Percentiles rank a stretch among this genome's conserved stretches.
These are phyloP conservation scores for Hypomecis punctinalis DNA, from an alignment of 2,888 invertebrate species.

Conservation along the genomic window DNA sequence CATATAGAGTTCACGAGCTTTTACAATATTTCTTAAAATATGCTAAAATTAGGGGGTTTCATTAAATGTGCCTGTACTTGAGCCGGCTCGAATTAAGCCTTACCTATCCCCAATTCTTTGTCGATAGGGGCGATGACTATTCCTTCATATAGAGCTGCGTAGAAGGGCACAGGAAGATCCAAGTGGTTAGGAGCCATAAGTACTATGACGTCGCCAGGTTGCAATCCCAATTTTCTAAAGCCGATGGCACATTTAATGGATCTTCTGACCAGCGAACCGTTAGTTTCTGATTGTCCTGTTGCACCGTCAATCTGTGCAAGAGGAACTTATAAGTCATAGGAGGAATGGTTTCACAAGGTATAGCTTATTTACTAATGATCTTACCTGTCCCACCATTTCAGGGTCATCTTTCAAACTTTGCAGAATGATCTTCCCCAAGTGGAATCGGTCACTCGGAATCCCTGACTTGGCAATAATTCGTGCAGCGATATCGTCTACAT, in stretches of 20 bases:
- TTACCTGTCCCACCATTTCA: conserved; percentile 56
- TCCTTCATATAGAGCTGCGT: conserved; percentile 76
- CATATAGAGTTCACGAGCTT: no score
- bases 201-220: conserved; percentile 70
- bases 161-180: conserved; percentile 71
- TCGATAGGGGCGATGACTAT: conserved; percentile 62
- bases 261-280: conserved; percentile 58
- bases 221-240: conserved; percentile 64
- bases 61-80: no score
- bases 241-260: conserved; percentile 65
- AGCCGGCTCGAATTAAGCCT: conserved; percentile 40
- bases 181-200: conserved; percentile 76
- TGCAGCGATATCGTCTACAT: conserved; percentile 50
- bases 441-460: conserved; percentile 55
- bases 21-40: background rate
- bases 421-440: conserved; percentile 60
- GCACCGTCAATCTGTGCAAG: conserved; percentile 56
- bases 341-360: background rate
- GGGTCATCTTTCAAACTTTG: conserved; percentile 57
- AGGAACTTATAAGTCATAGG: no score
- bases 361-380: background rate
- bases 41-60: background rate
- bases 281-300: conserved; percentile 66
- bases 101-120: conserved; percentile 56
- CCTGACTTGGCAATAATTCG: conserved; percentile 56